These are phyloP conservation scores for Labeo calbasu DNA, from an alignment of 2,797 vertebrate genomes.

Conservation along the genomic window DNA sequence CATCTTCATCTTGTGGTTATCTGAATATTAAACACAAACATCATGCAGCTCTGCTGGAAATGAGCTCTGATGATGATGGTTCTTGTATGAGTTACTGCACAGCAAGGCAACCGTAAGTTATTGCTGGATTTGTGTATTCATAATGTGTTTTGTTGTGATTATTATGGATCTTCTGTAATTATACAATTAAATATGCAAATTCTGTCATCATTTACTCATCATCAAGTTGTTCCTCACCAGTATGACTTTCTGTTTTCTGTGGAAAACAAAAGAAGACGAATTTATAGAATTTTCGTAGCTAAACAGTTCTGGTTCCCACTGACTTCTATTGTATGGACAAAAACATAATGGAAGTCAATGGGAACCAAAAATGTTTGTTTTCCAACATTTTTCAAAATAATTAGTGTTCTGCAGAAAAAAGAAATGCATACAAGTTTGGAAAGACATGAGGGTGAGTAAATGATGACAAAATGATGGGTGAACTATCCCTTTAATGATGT, in stretches of 20 bases:
- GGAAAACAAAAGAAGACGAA: too few species aligned
- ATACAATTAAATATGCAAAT: too few species aligned
- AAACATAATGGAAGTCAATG: too few species aligned
- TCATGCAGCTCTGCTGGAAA: slow-evolving; percentile 10
- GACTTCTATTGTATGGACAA: too few species aligned
- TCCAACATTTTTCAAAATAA: neutral
- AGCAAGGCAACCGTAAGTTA: neutral
- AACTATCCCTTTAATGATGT: too few species aligned
- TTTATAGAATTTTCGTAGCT: neutral
- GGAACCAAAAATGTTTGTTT: neutral
- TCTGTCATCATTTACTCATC: too few species aligned
- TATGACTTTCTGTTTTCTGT: too few species aligned
- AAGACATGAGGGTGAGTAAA: neutral
- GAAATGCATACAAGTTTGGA: neutral
- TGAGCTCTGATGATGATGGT: neutral
- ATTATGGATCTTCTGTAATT: neutral
- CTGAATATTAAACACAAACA: neutral
- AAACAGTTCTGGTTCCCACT: too few species aligned
- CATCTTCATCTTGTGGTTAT: neutral
- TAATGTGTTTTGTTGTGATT: neutral
- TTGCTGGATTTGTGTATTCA: neutral
- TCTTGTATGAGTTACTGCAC: slow-evolving; percentile 7
- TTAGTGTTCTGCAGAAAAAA: neutral
- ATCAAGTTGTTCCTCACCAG: too few species aligned
- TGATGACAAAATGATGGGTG: neutral